Base-by-base conservation (phyloP, 2,113 vertebrate genomes). In the Thalassoma bifasciatum region DNA sequence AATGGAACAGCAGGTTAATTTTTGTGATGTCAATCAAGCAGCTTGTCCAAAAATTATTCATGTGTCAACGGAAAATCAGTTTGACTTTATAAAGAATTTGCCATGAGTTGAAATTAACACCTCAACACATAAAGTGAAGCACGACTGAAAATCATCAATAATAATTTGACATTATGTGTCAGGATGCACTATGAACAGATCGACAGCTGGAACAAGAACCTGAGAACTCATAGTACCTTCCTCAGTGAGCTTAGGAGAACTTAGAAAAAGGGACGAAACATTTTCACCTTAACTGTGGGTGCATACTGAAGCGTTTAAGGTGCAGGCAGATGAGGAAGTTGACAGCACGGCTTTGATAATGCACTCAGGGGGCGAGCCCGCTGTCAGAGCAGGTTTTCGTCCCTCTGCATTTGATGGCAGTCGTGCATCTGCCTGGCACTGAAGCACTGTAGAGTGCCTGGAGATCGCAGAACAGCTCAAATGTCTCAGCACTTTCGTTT, bases 351-450 rank as follows among this genome's bases (percentile, higher is more conserved):
- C 61, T 87, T 57, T 84, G 78, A 78, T 71, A 57, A 73, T 59
- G 46, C 61, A 64, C 70, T 71, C 23, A 42, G 42, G 57, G 53
- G 67, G 46, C 11, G 19, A 80, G 71, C 73, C 67, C 68, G 73
- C 84, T 85, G 85, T 85, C 74, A 79, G 76, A 81, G 69, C 74
- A 75, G 62, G 66, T 83, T 90, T 49, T 83, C 2, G 59, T 79
- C 77, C 75, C 13, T 0, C 42, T 74, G 54, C 54, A 50, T 51
- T 49, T 54, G 58, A 74, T 66, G 81, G 71, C n/a, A 36, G 61
- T 52, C 60, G 63, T 59, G 72, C 77, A 63, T 84, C 80, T 65
- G 66, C 71, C 46, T 79, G 66, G 72, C 53, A 50, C 24, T 38
- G 66, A 59, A 62, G 52, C 52, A 10, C 8, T 17, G 53, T 62